A percentile compares a stretch with the other conserved stretches of the same genome.
Evolutionary conservation across 2,888 invertebrate genomes (phyloP).

Genomic region (Erpobdella octoculata): DNA sequence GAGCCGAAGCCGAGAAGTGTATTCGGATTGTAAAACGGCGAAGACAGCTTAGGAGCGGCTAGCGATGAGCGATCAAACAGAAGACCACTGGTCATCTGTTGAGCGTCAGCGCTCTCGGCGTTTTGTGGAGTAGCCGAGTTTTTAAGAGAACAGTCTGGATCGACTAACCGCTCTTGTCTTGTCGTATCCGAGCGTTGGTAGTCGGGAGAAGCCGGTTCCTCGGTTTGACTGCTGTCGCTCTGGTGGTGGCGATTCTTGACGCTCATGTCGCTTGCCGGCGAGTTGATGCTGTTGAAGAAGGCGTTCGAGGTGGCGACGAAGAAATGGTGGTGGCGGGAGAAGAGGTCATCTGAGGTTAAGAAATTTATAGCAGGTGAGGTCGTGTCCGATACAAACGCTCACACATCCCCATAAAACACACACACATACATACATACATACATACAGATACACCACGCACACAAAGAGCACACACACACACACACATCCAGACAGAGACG

Average conservation of each 20-base stretch:
- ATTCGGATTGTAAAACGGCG: slow-evolving; percentile 2
- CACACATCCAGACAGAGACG: background rate
- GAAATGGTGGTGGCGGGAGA: background rate
- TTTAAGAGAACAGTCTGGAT: too few species aligned
- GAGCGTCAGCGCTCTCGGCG: too few species aligned
- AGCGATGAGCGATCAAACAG: too few species aligned
- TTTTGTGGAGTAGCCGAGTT: too few species aligned
- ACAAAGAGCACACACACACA: background rate
- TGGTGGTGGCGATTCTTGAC: too few species aligned
- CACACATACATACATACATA: slow-evolving; percentile 24
- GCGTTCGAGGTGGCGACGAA: background rate
- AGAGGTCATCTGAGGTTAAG: background rate
- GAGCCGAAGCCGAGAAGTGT: background rate
- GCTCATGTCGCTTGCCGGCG: slow-evolving; percentile 4
- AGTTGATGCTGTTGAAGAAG: slow-evolving; percentile 3
- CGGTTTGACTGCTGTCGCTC: background rate
- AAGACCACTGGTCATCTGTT: too few species aligned
- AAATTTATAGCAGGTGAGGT: too few species aligned
- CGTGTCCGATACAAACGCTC: background rate
- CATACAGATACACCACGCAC: slow-evolving; percentile 12
- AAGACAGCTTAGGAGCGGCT: background rate
- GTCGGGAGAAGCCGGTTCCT: background rate
- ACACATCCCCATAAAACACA: slow-evolving; percentile 10
- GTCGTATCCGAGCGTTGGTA: too few species aligned
- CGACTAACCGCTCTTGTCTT: background rate